A percentile compares a stretch with the other conserved stretches of the same genome.
Conservation (phyloP, 2,797 vertebrate species). For the Macroramphosus scolopax region DNA sequence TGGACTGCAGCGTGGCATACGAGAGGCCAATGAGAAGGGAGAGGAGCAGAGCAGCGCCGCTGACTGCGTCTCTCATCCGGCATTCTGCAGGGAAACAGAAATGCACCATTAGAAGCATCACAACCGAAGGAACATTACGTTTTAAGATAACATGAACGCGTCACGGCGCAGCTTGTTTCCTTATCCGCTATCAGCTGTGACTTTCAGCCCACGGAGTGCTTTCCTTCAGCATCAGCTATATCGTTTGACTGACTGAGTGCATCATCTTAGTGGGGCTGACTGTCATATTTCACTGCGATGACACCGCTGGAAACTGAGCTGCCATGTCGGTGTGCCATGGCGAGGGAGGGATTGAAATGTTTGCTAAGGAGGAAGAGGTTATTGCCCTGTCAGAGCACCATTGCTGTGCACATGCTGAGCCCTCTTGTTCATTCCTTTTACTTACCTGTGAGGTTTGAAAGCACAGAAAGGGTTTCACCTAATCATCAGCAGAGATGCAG, state of each 20-base stretch:
- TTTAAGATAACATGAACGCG: slow-evolving; percentile 25
- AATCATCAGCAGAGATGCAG: no score
- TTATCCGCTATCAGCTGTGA: slow-evolving; percentile 29
- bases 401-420: slow-evolving; percentile 33
- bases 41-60: slow-evolving; percentile 56
- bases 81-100: slow-evolving; percentile 56
- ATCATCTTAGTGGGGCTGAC: slow-evolving; percentile 48
- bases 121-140: slow-evolving; percentile 12
- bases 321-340: slow-evolving; percentile 40
- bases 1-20: slow-evolving; percentile 78
- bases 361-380: slow-evolving; percentile 55
- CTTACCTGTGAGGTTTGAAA: slow-evolving; percentile 29
- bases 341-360: slow-evolving; percentile 52
- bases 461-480: no score
- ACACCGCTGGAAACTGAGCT: slow-evolving; percentile 56
- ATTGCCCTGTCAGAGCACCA: slow-evolving; percentile 57
- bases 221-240: slow-evolving; percentile 32
- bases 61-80: slow-evolving; percentile 50
- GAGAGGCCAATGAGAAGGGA: slow-evolving; percentile 60
- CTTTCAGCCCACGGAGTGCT: slow-evolving; percentile 17
- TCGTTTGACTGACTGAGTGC: slow-evolving; percentile 48
- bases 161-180: slow-evolving; percentile 8
- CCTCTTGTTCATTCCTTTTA: slow-evolving; percentile 7
- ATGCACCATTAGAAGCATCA: slow-evolving; percentile 22
- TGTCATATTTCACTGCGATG: slow-evolving; percentile 63